Evolutionary conservation across 1,140 invertebrate genomes (phyloP), one percentile per base, ranked within the genome.

Genomic region (Drosophila eugracilis): DNA sequence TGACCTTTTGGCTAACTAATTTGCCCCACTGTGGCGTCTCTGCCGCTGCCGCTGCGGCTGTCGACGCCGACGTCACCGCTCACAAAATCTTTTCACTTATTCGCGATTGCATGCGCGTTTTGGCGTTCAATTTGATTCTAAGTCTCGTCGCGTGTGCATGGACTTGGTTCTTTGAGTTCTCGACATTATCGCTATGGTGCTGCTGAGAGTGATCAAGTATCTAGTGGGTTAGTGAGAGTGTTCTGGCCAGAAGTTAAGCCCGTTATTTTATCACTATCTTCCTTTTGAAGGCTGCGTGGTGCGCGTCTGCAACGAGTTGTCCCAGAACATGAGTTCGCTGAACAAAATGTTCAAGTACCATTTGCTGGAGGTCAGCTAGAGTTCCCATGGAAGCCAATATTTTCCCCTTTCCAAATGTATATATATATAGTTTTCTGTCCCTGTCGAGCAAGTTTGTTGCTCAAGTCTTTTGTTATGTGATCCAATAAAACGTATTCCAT

Each of bases 51-150:
- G 28, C 60, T 30, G 26, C 41, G 37, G 28, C 4, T 41, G 9
- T 19, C 45, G 28, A 6, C 50, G 30, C 19, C 65, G 5, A 21
- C 42, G 32, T n/a, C 53, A 26, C 54, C 62, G 74, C 57, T 85
- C 66, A 81, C 66, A 50, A 36, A 55, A 54, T 36, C 44, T 26
- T 86, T 85, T 86, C 75, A 86, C 78, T 88, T 88, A 86, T 78
- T 77, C 80, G 75, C 52, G 45, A 69, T 54, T 89, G 88, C 63
- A 74, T 62, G 83, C 75, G 39, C 67, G 77, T 52, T 70, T 78
- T 69, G 21, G 57, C 41, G 66, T 60, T 91, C 85, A 90, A 91
- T 91, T 90, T 72, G 72, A 67, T 90, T 90, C 85, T 90, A 86
- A 90, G 58, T 65, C 70, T 89, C 74, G 78, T 12, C 81, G 81